A percentile compares a stretch with the other conserved stretches of the same genome.
Conservation (phyloP, 1,140 invertebrate species). For the Pachypeltis micranthus region DNA sequence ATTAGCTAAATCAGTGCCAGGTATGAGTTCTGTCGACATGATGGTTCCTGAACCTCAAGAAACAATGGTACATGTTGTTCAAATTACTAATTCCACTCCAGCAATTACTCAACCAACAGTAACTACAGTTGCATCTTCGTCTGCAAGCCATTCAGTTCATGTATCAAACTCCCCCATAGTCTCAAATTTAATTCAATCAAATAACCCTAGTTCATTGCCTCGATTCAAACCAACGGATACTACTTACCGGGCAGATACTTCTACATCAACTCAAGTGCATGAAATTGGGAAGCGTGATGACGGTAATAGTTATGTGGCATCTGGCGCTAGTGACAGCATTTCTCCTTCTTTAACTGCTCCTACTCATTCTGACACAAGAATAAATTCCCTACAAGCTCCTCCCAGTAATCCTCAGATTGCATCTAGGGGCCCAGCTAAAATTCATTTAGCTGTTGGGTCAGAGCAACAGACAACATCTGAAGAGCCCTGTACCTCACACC, state of each 20-base stretch:
- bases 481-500: slow-evolving; percentile 9
- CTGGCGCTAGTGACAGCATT: background rate
- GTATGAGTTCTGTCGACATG: slow-evolving; percentile 42
- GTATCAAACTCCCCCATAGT: slow-evolving; percentile 3
- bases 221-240: background rate
- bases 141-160: slow-evolving; percentile 5
- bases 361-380: background rate
- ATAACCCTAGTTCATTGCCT: background rate
- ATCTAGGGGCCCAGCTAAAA: background rate
- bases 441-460: background rate
- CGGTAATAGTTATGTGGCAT: background rate
- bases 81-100: slow-evolving; percentile 34
- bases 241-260: background rate
- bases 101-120: slow-evolving; percentile 3
- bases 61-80: slow-evolving; percentile 46
- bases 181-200: slow-evolving; percentile 8
- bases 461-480: background rate
- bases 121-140: background rate
- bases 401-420: background rate
- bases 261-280: background rate
- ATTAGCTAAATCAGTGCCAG: slow-evolving; percentile 39
- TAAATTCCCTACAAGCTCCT: background rate
- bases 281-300: background rate
- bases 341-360: background rate
- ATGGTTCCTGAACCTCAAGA: slow-evolving; percentile 40